A percentile compares a stretch with the other conserved stretches of the same genome.
Evolutionary conservation across 2,888 invertebrate species (phyloP).

Genomic region (Sesia bembeciformis): DNA sequence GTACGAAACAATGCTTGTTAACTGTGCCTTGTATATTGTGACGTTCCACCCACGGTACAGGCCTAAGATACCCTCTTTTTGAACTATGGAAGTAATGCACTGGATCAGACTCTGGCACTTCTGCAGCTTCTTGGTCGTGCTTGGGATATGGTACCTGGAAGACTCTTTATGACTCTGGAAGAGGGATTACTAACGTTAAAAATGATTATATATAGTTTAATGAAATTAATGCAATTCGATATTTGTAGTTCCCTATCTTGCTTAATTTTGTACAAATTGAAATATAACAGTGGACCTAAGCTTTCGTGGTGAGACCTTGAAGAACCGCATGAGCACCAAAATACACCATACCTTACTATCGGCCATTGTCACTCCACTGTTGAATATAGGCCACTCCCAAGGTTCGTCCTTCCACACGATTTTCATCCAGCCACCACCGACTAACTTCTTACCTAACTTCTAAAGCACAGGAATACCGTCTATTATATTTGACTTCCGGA

Average conservation of each 20-base stretch:
- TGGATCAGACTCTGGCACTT: slow-evolving; percentile 28
- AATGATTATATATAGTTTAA: too few species aligned
- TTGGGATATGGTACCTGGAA: slow-evolving; percentile 27
- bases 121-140: slow-evolving; percentile 28
- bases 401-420: neutral
- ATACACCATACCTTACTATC: neutral
- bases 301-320: too few species aligned
- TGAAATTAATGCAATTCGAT: too few species aligned
- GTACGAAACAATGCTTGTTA: slow-evolving; percentile 40
- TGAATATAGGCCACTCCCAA: neutral
- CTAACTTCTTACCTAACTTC: too few species aligned
- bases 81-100: slow-evolving; percentile 29
- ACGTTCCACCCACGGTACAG: slow-evolving; percentile 46
- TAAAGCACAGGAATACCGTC: too few species aligned
- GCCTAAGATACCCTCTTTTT: slow-evolving; percentile 35
- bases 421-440: neutral
- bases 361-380: neutral
- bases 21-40: slow-evolving; percentile 46
- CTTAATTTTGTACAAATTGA: too few species aligned
- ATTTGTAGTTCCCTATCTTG: too few species aligned
- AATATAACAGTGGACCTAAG: too few species aligned
- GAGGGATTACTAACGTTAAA: neutral
- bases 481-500: too few species aligned
- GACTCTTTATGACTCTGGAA: slow-evolving; percentile 42
- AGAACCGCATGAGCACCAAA: too few species aligned